A percentile compares a stretch with the other conserved stretches of the same genome.
These are phyloP conservation scores for Stomatorhinus walkeri DNA, from an alignment of 2,797 vertebrate species.

Conservation along the genomic window DNA sequence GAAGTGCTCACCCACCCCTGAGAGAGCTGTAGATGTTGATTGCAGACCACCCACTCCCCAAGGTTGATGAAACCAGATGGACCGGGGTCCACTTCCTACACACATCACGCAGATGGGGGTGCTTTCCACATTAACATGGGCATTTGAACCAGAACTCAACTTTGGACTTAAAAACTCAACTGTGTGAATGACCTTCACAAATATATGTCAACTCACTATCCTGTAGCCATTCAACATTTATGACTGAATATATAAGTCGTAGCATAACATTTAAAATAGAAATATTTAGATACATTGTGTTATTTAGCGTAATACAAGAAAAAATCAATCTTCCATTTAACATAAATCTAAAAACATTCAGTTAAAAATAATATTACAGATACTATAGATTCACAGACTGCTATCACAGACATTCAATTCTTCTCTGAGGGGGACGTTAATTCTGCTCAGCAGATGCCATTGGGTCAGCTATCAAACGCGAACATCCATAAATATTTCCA, in stretches of 20 bases:
- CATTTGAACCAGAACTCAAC: not conserved
- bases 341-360: not conserved
- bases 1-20: constrained; percentile 48
- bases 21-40: constrained; percentile 30
- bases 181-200: not conserved
- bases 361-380: not conserved
- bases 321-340: not conserved
- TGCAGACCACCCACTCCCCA: not conserved
- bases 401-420: no score
- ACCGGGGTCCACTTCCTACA: not conserved
- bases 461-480: not conserved
- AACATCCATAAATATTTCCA: not conserved
- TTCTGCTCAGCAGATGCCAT: not conserved
- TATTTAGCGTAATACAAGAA: not conserved
- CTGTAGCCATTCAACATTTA: not conserved
- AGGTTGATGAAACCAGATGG: not conserved
- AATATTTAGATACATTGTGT: not conserved
- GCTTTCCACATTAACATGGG: not conserved
- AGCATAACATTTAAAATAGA: not conserved
- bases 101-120: not conserved
- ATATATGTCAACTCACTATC: not conserved
- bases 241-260: not conserved
- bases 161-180: not conserved
- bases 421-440: not conserved
- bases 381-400: not conserved